Evolutionary conservation across 2,888 invertebrate genomes (phyloP).

Genomic region (Epinotia brunnichana): DNA sequence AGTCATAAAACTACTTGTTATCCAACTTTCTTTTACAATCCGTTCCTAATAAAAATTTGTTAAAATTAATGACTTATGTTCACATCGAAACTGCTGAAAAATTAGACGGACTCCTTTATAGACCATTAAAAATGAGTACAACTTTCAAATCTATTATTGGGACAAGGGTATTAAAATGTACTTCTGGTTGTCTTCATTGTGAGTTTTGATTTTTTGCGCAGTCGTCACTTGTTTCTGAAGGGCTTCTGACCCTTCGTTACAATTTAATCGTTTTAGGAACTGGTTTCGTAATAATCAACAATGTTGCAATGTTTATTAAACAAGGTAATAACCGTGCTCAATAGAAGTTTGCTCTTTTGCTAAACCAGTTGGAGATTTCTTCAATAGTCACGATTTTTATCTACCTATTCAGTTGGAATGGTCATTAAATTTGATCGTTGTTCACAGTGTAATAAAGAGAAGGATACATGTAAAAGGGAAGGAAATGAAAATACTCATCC

Average conservation of each 20-base stretch:
- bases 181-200: slow-evolving; percentile 72
- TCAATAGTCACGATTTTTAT: slow-evolving; percentile 40
- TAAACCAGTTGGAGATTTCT: slow-evolving; percentile 42
- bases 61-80: slow-evolving; percentile 70
- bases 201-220: slow-evolving; percentile 70
- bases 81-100: slow-evolving; percentile 67
- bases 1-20: slow-evolving; percentile 51
- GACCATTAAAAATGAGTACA: slow-evolving; percentile 76
- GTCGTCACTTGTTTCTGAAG: slow-evolving; percentile 59
- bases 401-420: slow-evolving; percentile 41
- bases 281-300: slow-evolving; percentile 75
- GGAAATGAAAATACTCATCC: neutral
- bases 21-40: slow-evolving; percentile 44
- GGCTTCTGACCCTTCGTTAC: slow-evolving; percentile 53
- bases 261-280: slow-evolving; percentile 61
- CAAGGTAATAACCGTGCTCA: slow-evolving; percentile 75
- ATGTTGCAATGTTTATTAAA: slow-evolving; percentile 83
- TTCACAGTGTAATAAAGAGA: slow-evolving; percentile 31
- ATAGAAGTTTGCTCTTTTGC: slow-evolving; percentile 49
- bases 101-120: slow-evolving; percentile 62
- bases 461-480: slow-evolving; percentile 10
- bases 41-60: slow-evolving; percentile 57
- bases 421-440: slow-evolving; percentile 43
- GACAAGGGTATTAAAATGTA: slow-evolving; percentile 75
- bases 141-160: slow-evolving; percentile 56